Evolutionary conservation across 2,888 invertebrate genomes (phyloP).

Genomic region (Argyresthia albistria): DNA sequence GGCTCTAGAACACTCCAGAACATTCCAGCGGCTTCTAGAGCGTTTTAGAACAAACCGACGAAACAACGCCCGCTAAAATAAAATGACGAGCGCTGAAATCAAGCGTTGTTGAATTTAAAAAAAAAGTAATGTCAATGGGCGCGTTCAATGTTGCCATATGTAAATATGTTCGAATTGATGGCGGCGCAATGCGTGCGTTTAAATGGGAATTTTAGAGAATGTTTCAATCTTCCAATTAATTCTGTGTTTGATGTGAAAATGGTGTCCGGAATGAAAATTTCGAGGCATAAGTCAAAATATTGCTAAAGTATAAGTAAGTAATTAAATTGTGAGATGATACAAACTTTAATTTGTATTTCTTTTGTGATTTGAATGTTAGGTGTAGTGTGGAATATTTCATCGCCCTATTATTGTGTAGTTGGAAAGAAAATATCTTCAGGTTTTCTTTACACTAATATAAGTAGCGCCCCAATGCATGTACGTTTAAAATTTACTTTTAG

Average conservation of each 20-base stretch:
- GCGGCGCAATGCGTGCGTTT: too few species aligned
- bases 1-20: slow-evolving; percentile 28
- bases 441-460: not conserved
- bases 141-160: too few species aligned
- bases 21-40: not conserved
- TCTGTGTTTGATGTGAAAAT: slow-evolving; percentile 6
- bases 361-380: not conserved
- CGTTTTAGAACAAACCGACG: not conserved
- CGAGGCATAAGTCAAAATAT: too few species aligned
- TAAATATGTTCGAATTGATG: too few species aligned
- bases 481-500: slow-evolving; percentile 8
- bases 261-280: not conserved
- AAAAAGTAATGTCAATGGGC: not conserved
- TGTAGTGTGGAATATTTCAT: slow-evolving; percentile 14
- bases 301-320: too few species aligned
- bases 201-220: too few species aligned
- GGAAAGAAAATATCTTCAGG: not conserved
- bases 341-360: not conserved
- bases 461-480: not conserved
- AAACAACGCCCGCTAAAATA: not conserved
- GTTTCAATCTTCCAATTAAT: too few species aligned
- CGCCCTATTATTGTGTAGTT: not conserved
- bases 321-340: too few species aligned
- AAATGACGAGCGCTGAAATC: too few species aligned
- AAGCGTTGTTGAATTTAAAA: not conserved